Percentiles rank a stretch among this genome's conserved stretches.
These are phyloP conservation scores for Polypedilum vanderplanki DNA, from an alignment of 1,140 invertebrate genomes.

Conservation along the genomic window DNA sequence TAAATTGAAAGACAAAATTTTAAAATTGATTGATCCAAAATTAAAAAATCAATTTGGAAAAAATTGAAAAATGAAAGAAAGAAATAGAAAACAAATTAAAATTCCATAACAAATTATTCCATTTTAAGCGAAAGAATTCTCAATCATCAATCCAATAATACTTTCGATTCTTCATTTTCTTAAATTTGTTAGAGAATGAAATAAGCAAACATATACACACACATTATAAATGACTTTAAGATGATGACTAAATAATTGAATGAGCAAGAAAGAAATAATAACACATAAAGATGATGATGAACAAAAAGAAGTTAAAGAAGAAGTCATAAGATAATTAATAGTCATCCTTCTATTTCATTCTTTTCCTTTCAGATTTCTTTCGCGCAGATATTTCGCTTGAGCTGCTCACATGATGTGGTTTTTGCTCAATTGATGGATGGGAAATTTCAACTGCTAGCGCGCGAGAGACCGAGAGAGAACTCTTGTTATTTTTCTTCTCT, in stretches of 20 bases:
- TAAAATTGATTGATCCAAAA: too few relatives aligned
- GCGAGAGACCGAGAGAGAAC: not conserved
- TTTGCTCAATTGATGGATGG: conserved; percentile 21
- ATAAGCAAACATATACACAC: too few relatives aligned
- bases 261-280: not conserved
- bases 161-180: too few relatives aligned
- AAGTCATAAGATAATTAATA: conserved; percentile 15
- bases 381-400: not conserved
- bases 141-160: too few relatives aligned
- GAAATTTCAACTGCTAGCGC: conserved; percentile 8
- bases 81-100: too few relatives aligned
- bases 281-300: not conserved
- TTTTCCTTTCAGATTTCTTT: not conserved
- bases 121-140: too few relatives aligned
- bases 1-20: too few relatives aligned
- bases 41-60: too few relatives aligned
- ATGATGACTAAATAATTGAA: conserved; percentile 19
- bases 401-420: conserved; percentile 4
- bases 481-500: not conserved
- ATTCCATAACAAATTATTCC: too few relatives aligned
- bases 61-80: too few relatives aligned
- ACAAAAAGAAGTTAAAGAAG: not conserved
- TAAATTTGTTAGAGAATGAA: too few relatives aligned
- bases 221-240: not conserved
- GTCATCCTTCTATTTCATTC: conserved; percentile 11